Base-by-base conservation (phyloP, 2,113 vertebrate species). In the Paratilapia polleni region DNA sequence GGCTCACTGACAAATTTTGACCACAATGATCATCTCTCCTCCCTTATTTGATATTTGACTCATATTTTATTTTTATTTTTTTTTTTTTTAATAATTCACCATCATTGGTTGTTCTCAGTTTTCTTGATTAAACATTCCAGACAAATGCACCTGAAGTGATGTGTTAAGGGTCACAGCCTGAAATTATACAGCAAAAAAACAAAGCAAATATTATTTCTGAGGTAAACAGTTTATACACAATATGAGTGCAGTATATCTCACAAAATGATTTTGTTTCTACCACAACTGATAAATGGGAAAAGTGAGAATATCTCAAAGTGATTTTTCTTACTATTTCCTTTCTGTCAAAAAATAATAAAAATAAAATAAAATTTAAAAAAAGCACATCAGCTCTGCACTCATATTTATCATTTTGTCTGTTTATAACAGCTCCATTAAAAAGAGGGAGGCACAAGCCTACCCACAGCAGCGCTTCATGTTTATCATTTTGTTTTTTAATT, bases 361-460 rank as follows among this genome's bases (percentile, higher is more conserved):
- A 70, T 52, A 2, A 70, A 70, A 52, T 4, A 5, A 64, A 66
- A 26, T 24, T 4, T 1, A 0, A 0, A 14, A 14, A 8, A 75
- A 43, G 2, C 80, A 34, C n/a, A 68, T 54, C 20, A 82, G 28
- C 59, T 17, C 49, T 49, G 15, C 36, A 3, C 26, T 81, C 36
- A 63, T 62, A 59, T 75, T 80, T 56, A 63, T 60, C 5, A 59
- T 85, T 73, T 6, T 85, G 47, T 81, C 56, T 63, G 9, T 81
- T 75, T 59, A 31, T 82, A 85, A 78, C 77, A 57, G n/a, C 63
- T 83, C 52, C 60, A 34, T 70, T 73, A 56, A 49, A 78, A 24
- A 81, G 24, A 74, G 78, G 31, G 28, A 24, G 7, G 22, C 36
- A 73, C 47, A 43, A 36, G 60, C 59, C 57, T 80, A 49, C 26